Evolutionary conservation across 2,888 invertebrate genomes (phyloP).

Genomic region (Salpingus planirostris): DNA sequence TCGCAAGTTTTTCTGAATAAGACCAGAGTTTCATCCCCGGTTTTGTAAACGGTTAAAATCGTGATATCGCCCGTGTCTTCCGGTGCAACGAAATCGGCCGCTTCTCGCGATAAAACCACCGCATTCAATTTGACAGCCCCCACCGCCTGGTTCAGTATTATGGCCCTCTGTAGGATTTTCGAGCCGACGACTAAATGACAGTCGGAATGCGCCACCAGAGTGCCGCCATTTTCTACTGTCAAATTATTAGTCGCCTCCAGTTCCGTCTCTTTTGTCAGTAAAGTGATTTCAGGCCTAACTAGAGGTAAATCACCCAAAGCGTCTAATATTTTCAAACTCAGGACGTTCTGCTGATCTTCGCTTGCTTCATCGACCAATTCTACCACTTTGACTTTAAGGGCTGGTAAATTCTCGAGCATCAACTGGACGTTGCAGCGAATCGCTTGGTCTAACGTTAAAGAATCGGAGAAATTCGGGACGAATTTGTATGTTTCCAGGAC

Average conservation of each 20-base stretch:
- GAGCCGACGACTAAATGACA: constrained; percentile 37
- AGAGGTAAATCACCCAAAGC: constrained; percentile 57
- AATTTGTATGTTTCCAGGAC: constrained; percentile 70
- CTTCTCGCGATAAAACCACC: constrained; percentile 54
- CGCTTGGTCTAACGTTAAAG: constrained; percentile 32
- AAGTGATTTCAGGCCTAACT: constrained; percentile 55
- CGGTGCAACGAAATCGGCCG: constrained; percentile 42
- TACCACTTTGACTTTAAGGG: constrained; percentile 49
- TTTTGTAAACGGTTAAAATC: constrained; percentile 44
- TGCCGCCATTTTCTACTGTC: constrained; percentile 47
- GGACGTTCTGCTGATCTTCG: constrained; percentile 39
- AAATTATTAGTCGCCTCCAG: constrained; percentile 44
- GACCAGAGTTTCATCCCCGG: constrained; percentile 47
- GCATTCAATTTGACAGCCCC: constrained; percentile 44
- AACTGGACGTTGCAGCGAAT: constrained; percentile 58
- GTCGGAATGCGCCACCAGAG: constrained; percentile 16
- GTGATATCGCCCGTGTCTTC: constrained; percentile 42
- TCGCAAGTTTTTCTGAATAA: constrained; percentile 42
- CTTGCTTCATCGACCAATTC: constrained; percentile 11
- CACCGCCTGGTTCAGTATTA: constrained; percentile 12
- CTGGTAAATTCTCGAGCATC: constrained; percentile 56
- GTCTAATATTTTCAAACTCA: constrained; percentile 48
- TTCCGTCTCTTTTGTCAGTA: constrained; percentile 46
- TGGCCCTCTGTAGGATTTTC: constrained; percentile 41
- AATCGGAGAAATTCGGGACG: constrained; percentile 49